Conservation (phyloP, 2,888 invertebrate genomes). For the Halictus ligatus region DNA sequence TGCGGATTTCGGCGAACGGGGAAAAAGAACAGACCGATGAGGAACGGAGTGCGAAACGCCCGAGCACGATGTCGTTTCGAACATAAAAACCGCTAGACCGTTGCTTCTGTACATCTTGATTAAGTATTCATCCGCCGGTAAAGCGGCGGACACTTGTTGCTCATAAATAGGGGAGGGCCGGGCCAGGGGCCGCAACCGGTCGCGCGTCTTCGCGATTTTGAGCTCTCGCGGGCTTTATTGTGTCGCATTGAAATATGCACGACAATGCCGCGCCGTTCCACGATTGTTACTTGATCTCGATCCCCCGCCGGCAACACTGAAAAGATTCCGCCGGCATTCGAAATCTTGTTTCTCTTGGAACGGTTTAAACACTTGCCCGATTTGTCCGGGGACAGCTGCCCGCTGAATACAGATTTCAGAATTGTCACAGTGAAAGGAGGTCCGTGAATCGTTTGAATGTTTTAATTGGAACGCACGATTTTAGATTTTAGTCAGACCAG, state of each 20-base stretch:
- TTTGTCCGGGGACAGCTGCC: neutral
- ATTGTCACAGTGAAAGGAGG: too few relatives aligned
- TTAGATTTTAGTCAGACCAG: too few relatives aligned
- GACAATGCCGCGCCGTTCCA: slow-evolving; percentile 1
- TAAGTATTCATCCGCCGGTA: slow-evolving; percentile 51
- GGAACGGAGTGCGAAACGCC: neutral
- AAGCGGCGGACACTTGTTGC: slow-evolving; percentile 56
- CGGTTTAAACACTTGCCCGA: neutral
- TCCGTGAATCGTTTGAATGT: too few relatives aligned
- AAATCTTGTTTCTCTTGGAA: neutral
- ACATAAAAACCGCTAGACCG: slow-evolving; percentile 16
- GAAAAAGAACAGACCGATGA: neutral
- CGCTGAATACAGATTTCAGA: too few relatives aligned
- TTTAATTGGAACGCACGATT: too few relatives aligned
- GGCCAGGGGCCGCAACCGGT: neutral
- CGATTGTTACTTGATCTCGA: neutral
- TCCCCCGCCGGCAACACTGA: neutral
- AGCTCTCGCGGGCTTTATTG: slow-evolving; percentile 2
- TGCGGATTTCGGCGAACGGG: slow-evolving; percentile 33
- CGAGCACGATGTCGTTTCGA: slow-evolving; percentile 11
- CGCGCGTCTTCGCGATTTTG: slow-evolving; percentile 3
- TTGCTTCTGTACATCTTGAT: slow-evolving; percentile 30
- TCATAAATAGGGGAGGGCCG: slow-evolving; percentile 28
- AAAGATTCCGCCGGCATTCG: neutral
- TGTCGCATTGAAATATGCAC: slow-evolving; percentile 7